Evolutionary conservation across 37 sponge, comb jelly and placozoan species (phyloP), one percentile per base, ranked within the genome.

Genomic region (Halichondria panicea): DNA sequence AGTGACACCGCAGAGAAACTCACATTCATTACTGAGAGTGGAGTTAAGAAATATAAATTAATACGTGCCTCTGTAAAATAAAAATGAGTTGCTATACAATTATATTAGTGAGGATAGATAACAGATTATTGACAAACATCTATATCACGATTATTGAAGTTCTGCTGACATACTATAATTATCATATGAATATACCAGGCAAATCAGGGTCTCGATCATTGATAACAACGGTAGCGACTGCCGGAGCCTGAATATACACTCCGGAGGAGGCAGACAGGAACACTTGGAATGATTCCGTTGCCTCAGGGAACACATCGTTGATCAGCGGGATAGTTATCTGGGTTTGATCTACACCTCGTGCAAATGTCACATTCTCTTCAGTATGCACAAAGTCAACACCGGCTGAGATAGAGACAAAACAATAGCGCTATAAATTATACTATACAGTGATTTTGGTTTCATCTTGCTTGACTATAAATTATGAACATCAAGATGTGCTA

Each of bases 11-110:
- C 43, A 19, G 31, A 45, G 59, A 79, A 79, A 40, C 80, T 79
- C 25, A 79, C 43, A 58, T 79, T 69, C 70, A 79, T 68, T 15
- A 79, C 80, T 79, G 59, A 21, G 32, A 24, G 43, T 33, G 8
- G 22, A 8, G 25, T 18, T 22, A 25, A 59, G 28, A 59, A 8
- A 22, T 59, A 27, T 11, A 18, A 48, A 48, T 18, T 48, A 11
- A 48, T 48, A 15, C 11, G 52, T 48, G 52, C 11, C 52, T 18
- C 15, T 11, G 15, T 48, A 18, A 48, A 48, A 48, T 15, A 48
- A 15, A 18, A 15, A 18, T 48, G 52, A 18, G 52, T 48, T 48
- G 52, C 15, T 48, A 15, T 18, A n/a, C n/a, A n/a, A n/a, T n/a
- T n/a, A n/a, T n/a, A n/a, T n/a, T n/a, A n/a, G n/a, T n/a, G n/a